These are phyloP conservation scores for Aplysina aerophoba DNA, from an alignment of 37 sponge, comb jelly and placozoan species.

Conservation along the genomic window DNA sequence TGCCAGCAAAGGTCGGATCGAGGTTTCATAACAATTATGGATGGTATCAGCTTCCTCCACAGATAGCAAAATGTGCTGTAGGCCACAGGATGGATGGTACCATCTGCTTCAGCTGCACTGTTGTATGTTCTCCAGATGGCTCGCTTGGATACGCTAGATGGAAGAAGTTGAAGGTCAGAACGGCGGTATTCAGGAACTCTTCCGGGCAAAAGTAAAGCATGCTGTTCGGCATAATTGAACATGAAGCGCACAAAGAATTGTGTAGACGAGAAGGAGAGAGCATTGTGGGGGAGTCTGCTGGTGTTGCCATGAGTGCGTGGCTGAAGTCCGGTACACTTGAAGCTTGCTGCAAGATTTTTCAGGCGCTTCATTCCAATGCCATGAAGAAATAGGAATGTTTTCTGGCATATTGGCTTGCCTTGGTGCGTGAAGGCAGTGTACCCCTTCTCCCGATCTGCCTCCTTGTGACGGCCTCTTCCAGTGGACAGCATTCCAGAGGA, in stretches of 20 bases:
- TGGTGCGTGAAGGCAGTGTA: background rate
- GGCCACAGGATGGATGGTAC: background rate
- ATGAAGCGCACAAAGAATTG: conserved; percentile 36
- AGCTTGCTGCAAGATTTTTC: background rate
- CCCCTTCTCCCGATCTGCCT: too few relatives aligned
- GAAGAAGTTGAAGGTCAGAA: conserved; percentile 40
- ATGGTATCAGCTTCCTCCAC: conserved; percentile 20
- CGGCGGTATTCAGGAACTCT: conserved; percentile 49
- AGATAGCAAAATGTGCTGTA: background rate
- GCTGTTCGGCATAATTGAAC: conserved; percentile 34
- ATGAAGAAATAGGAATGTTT: background rate
- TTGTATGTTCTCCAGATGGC: background rate
- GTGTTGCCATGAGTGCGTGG: conserved; percentile 39
- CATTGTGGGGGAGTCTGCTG: conserved; percentile 30
- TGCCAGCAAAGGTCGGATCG: conserved; percentile 43
- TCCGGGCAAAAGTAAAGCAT: conserved; percentile 56
- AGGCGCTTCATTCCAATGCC: conserved; percentile 12
- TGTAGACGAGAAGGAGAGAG: background rate
- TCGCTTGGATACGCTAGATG: conserved; percentile 37
- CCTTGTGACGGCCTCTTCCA: too few relatives aligned
- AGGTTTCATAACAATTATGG: conserved; percentile 22
- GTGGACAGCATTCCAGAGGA: too few relatives aligned
- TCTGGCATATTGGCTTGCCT: background rate
- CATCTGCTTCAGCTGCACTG: background rate
- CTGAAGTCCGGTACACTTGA: conserved; percentile 5